Base-by-base conservation (phyloP, 2,888 invertebrate species). In the Archips xylosteana region DNA sequence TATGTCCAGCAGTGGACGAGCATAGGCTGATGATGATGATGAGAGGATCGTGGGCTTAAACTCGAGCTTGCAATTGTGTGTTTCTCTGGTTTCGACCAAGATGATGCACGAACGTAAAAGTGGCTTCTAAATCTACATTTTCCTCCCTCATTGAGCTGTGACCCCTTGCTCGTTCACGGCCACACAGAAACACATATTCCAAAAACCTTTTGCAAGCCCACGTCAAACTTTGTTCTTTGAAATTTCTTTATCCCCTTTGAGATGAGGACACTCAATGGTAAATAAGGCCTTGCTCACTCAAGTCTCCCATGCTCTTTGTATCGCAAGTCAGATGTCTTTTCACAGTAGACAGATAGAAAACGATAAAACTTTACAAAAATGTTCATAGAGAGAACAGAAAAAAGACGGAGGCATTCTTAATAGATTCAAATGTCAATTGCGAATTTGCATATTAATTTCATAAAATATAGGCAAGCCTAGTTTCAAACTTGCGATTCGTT, bases 291-390 rank as follows among this genome's bases (percentile, higher is more conserved):
- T 61, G 9, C 61, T 39, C 45, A 12, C 47, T 32, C 13, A 12
- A 45, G 32, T 63, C 62, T 60, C n/a, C 60, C 32, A 32, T 57
- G 60, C 60, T 63, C 62, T 63, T 63, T 63, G 62, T 63, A 32
- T 63, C 45, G 10, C 13, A 32, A 63, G 62, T 45, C 62, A 45
- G 23, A 45, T 6, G 5, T 63, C n/a, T 63, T 57, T 12, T 1
- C 32, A 32, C 45, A 47, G 62, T 23, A 9, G 13, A 12, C 1
- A 32, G 23, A 63, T 32, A 4, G 32, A 32, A 63, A 12, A 6
- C 62, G 47, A 45, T 47, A 39, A 3, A 39, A 6, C 39, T 39
- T 1, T 6, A 45, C 9, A 42, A 42, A 39, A 42, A 42, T 42
- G 23, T 23, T 23, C 1, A 23, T 23, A 23, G 23, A 1, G 23